Base-by-base conservation (phyloP, 37 sponge, comb jelly and placozoan species). In the Mnemiopsis leidyi region DNA sequence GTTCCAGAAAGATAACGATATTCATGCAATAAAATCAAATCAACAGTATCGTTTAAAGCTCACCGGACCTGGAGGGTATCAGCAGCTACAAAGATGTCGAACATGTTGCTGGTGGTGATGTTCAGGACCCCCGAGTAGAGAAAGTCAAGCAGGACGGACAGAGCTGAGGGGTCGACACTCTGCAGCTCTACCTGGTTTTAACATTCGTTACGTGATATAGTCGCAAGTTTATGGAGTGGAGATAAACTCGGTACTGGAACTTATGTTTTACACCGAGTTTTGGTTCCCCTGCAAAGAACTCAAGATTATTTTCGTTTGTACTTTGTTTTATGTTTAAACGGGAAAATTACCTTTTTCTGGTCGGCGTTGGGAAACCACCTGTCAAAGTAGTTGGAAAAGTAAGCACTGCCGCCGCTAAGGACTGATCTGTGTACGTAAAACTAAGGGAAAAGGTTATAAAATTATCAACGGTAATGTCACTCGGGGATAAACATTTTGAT, bases 81-180 rank as follows among this genome's bases (percentile, higher is more conserved):
- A 23, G 90, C 90, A 85, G 90, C 90, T 28, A 37, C 90, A 28
- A 85, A 85, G 23, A 85, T 85, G 3, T 85, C 90, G 30, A 85
- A 85, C 90, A 85, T 85, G 61, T 85, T 85, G 13, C 61, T 37
- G 30, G 90, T 85, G 25, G 13, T 85, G 61, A 85, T 40, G 90
- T 85, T 85, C 90, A 85, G 61, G 24, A 85, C 90, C 23, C 90
- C 90, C 2, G 90, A 85, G 61, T 85, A 85, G 29, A 85, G 90
- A 29, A 85, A 85, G 61, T 85, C 90, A 28, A 85, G 90, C 23
- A 85, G 90, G 7, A 40, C 90, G 2, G 90, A 85, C 36, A 85
- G 61, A 33, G 90, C 90, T 16, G 90, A 40, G 24, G 90, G 90
- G 7, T 85, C 90, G 0, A 85, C 35, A 33, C 90, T 85, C 26